Percentiles rank a stretch among this genome's conserved stretches.
These are phyloP conservation scores for Acrobasis consociella DNA, from an alignment of 2,888 invertebrate species.

Conservation along the genomic window DNA sequence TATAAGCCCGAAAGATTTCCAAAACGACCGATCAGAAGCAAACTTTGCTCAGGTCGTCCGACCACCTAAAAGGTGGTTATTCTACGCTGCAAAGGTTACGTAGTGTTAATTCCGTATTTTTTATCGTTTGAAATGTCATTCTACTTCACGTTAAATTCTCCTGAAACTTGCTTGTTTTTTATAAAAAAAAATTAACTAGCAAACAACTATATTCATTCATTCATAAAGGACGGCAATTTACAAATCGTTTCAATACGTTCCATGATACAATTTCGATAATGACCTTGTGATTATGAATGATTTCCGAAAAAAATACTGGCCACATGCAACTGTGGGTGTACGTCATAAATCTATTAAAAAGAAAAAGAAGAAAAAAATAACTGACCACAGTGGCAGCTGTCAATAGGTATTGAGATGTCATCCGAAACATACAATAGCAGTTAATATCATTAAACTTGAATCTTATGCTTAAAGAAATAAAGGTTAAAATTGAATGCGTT, in stretches of 20 bases:
- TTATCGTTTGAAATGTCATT: too few relatives aligned
- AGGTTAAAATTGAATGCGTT: conserved; percentile 31
- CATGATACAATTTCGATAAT: conserved; percentile 46
- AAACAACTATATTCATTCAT: too few relatives aligned
- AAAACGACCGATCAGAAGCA: too few relatives aligned
- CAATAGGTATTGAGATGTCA: conserved; percentile 69
- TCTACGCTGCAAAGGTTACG: too few relatives aligned
- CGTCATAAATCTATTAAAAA: conserved; percentile 52
- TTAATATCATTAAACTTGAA: background rate
- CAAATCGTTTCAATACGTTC: conserved; percentile 30
- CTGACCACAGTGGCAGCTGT: conserved; percentile 68
- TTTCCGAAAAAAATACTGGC: conserved; percentile 43
- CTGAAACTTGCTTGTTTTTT: too few relatives aligned
- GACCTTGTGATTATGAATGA: conserved; percentile 45
- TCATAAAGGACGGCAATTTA: background rate
- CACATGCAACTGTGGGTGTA: conserved; percentile 61
- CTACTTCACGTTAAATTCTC: too few relatives aligned
- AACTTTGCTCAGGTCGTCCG: too few relatives aligned
- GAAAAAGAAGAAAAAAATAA: conserved; percentile 55
- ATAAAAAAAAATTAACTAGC: too few relatives aligned
- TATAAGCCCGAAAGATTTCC: too few relatives aligned
- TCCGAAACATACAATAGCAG: conserved; percentile 35
- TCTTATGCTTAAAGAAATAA: conserved; percentile 28
- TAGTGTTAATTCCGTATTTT: too few relatives aligned
- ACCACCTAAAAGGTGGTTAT: too few relatives aligned